phyloP scores from a whole-genome alignment of 2,888 invertebrate species.

The Drosophila borealis region DNA sequence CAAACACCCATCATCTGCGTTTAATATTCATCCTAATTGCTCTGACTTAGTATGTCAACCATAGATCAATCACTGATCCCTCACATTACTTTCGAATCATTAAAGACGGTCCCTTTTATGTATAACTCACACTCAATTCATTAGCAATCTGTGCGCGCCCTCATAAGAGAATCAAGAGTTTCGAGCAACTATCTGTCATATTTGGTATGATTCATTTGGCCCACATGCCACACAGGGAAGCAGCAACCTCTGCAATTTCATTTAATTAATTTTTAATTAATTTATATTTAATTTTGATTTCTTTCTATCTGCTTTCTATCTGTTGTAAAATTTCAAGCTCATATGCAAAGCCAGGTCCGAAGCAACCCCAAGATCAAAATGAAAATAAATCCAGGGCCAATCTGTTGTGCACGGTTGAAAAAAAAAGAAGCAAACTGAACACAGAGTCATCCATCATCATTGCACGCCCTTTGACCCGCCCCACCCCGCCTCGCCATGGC shows the following conservation, averaged over 20 bases:
- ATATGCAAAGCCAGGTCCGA: conserved; percentile 60
- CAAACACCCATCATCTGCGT: conserved; percentile 2
- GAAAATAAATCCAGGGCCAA: conserved; percentile 52
- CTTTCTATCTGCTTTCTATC: conserved; percentile 20
- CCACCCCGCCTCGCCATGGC: conserved; percentile 19
- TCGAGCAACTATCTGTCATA: conserved; percentile 55
- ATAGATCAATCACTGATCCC: conserved; percentile 55
- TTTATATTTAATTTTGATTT: conserved; percentile 68
- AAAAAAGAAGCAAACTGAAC: conserved; percentile 62
- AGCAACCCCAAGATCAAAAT: conserved; percentile 45
- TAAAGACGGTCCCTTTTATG: conserved; percentile 40
- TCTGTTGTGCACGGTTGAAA: conserved; percentile 43
- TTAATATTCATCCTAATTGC: conserved; percentile 31
- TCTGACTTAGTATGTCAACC: conserved; percentile 27
- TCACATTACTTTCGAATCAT: conserved; percentile 66
- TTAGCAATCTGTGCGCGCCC: conserved; percentile 64
- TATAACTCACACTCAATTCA: conserved; percentile 40
- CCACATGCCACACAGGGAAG: conserved; percentile 46
- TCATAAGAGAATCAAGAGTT: conserved; percentile 42
- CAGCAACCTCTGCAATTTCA: conserved; percentile 57
- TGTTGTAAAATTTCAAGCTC: conserved; percentile 46
- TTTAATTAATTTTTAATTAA: conserved; percentile 78
- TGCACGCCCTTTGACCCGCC: conserved; percentile 56
- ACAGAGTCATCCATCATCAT: conserved; percentile 75
- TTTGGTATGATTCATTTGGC: conserved; percentile 62